Base-by-base conservation (phyloP, 2,113 vertebrate genomes). In the Electrona antarctica region DNA sequence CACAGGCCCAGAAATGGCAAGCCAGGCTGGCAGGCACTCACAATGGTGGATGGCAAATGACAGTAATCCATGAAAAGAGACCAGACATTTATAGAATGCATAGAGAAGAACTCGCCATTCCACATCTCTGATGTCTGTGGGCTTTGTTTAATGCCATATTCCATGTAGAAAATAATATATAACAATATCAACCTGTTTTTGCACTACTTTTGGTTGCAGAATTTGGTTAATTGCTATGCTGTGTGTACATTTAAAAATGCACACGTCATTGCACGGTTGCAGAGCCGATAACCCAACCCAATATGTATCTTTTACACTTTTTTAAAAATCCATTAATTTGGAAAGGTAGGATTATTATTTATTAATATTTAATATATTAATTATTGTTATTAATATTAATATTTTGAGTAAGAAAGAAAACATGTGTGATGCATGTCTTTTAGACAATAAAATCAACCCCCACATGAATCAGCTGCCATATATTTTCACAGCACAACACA, bases 1-100 rank as follows among this genome's bases (percentile, higher is more conserved):
- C 83, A 82, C 90, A 79, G 91, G 90, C 93, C 90, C 91, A 92
- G 90, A 90, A 93, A 93, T 89, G 90, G 89, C 89, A 89, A 88
- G 90, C 86, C 89, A 76, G 90, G 69, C 92, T 93, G 92, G 91
- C 92, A 92, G 80, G 47, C 74, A 60, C 85, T 87, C 81, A 88
- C 89, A 89, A 91, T 82, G 70, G 82, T 69, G 89, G 87, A 88
- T 89, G 90, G 87, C 76, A 85, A 88, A 87, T 87, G 90, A 91
- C 89, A 78, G 89, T 92, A 92, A 94, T 93, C 92, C 89, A 86
- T 87, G 84, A 90, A 90, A 87, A 79, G 84, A 87, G 80, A 90
- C 82, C 86, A 92, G 85, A 89, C 80, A 90, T 92, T 89, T 88
- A 88, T 82, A 92, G 88, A 92, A 87, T 87, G 85, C 84, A 85